Evolutionary conservation across 2,113 vertebrate species (phyloP), one percentile per base, ranked within the genome.

Genomic region (Oreochromis tanganicae): DNA sequence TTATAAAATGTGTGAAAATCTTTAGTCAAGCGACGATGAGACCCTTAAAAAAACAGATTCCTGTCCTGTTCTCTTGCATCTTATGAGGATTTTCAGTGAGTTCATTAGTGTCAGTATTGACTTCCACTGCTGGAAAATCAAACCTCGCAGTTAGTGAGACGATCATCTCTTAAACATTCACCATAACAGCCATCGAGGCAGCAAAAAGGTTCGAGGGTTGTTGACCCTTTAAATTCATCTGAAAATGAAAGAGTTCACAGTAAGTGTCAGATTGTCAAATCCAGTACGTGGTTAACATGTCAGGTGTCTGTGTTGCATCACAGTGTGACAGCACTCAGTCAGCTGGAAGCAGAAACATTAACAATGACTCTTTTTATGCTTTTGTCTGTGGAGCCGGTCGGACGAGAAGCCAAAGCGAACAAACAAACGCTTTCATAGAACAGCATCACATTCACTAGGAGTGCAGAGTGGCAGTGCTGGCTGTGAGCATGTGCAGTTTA

Each of bases 21-120:
- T 55, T 55, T 11, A 55, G 54, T 55, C 54, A 24, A 2, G 2
- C 5, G 0, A 55, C 1, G 1, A 55, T 6, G 52, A 54, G 19
- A 21, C 19, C 52, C 19, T 24, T 21, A 12, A 56, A 56, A 11
- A 55, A 21, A 21, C 54, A 7, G 21, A 7, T 56, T 13, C 11
- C 5, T 2, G 2, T 56, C 54, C 11, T 56, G 4, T 27, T 57
- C 21, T 14, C 21, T 27, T 27, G 4, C 12, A 27, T 57, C 55
- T 57, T 27, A 57, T 27, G 55, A 13, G 21, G 21, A 57, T 56
- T 56, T 56, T 27, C 6, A 56, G 55, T 13, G 55, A 27, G 55
- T 2, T 14, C 21, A 4, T 29, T 29, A 57, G 55, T 14, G 24
- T 57, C 55, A 57, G 12, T 14, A 57, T 2, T 57, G 55, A 57